phyloP scores from a whole-genome alignment of 2,113 vertebrate genomes.

The Hippotragus niger region DNA sequence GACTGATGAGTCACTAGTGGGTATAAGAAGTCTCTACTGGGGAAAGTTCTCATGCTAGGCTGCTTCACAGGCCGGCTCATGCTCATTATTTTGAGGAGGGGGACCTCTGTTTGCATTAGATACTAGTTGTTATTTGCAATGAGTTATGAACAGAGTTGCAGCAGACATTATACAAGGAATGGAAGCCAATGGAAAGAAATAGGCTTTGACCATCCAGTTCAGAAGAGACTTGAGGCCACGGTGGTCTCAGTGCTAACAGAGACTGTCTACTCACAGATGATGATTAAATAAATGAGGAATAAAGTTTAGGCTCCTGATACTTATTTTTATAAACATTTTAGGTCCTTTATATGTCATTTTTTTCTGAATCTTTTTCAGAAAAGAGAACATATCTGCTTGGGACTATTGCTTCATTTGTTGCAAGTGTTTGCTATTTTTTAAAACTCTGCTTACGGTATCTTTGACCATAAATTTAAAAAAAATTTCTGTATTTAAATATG shows the following conservation, averaged over 20 bases:
- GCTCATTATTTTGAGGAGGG: not conserved
- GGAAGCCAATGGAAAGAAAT: not conserved
- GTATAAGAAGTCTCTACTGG: not conserved
- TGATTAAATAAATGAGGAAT: not conserved
- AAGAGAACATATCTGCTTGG: not conserved
- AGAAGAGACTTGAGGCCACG: not conserved
- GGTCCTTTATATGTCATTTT: not conserved
- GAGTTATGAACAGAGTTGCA: not conserved
- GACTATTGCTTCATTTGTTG: not conserved
- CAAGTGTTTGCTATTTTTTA: not conserved
- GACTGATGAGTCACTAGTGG: not conserved
- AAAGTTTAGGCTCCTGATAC: not conserved
- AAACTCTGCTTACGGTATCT: not conserved
- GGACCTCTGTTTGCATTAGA: not conserved
- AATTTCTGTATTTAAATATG: not conserved
- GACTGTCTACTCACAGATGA: not conserved
- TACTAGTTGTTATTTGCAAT: not conserved
- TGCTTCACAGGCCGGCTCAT: not conserved
- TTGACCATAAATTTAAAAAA: not conserved
- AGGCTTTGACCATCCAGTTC: not conserved
- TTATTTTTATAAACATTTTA: not conserved
- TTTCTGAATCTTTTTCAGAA: not conserved
- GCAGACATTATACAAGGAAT: not conserved
- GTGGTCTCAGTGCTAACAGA: not conserved
- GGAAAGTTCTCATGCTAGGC: not conserved